These are phyloP conservation scores for Athrips mouffetella DNA, from an alignment of 2,888 invertebrate species.

Conservation along the genomic window DNA sequence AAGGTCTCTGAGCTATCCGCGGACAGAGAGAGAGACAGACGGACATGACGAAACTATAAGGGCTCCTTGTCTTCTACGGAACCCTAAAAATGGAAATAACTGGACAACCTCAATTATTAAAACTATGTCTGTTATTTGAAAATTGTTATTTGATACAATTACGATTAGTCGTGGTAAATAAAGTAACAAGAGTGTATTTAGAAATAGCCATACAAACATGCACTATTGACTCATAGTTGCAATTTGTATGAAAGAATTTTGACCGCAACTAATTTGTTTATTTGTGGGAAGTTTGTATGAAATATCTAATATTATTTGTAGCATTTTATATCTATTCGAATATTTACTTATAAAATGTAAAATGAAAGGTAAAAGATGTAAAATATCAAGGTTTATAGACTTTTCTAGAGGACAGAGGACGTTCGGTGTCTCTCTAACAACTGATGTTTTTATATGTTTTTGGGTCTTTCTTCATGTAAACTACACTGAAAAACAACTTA, in stretches of 20 bases:
- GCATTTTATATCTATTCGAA: no score
- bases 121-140: not conserved
- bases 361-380: no score
- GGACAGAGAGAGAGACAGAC: not conserved
- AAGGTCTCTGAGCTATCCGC: no score
- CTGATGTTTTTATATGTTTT: no score
- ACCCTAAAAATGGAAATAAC: not conserved
- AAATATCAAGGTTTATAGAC: no score
- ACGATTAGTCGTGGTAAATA: slow-evolving; percentile 7
- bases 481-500: no score
- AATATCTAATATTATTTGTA: no score
- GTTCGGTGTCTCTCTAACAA: no score
- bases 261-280: not conserved
- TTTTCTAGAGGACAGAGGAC: no score
- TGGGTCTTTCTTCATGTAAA: no score
- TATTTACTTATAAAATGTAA: no score
- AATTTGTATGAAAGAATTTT: not conserved
- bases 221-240: slow-evolving; percentile 3
- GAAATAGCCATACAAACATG: slow-evolving; percentile 2
- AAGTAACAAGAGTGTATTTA: slow-evolving; percentile 4
- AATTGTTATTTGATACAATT: slow-evolving; percentile 1
- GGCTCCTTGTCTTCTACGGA: not conserved
- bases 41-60: not conserved
- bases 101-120: not conserved
- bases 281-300: not conserved